Conservation (phyloP, 2,888 invertebrate genomes). For the Pyrgus malvae region DNA sequence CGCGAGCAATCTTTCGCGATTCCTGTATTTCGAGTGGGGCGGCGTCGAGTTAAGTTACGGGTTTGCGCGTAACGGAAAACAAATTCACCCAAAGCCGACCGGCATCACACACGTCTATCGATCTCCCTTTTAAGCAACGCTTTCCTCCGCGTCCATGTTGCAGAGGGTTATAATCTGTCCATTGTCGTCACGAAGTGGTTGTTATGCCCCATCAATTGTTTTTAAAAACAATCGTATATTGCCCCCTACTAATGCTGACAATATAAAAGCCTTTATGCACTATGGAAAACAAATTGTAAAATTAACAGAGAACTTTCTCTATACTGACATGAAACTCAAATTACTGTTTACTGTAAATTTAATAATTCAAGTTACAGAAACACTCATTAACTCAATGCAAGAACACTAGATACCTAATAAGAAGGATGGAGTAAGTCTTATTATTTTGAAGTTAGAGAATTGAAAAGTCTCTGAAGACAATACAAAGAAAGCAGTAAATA, state of each 20-base stretch:
- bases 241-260: neutral
- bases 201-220: conserved; percentile 23
- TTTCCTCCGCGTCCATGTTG: conserved; percentile 17
- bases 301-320: no score
- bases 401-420: no score
- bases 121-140: conserved; percentile 25
- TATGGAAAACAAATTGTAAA: conserved; percentile 1
- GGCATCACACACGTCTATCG: conserved; percentile 24
- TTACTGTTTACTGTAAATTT: no score
- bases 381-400: no score
- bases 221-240: conserved; percentile 18
- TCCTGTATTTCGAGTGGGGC: neutral
- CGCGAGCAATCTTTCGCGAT: conserved; percentile 11
- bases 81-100: conserved; percentile 21
- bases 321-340: no score
- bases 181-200: conserved; percentile 20
- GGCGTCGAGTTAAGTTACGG: conserved; percentile 23
- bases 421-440: no score
- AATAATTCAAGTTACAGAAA: no score
- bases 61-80: conserved; percentile 26
- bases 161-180: conserved; percentile 27
- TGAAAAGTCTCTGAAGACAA: no score
- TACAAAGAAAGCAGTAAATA: no score
- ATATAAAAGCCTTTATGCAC: conserved; percentile 4
- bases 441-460: no score